Percentiles rank a stretch among this genome's conserved stretches.
phyloP scores from a whole-genome alignment of 2,888 invertebrate species.

The Sicus ferrugineus region DNA sequence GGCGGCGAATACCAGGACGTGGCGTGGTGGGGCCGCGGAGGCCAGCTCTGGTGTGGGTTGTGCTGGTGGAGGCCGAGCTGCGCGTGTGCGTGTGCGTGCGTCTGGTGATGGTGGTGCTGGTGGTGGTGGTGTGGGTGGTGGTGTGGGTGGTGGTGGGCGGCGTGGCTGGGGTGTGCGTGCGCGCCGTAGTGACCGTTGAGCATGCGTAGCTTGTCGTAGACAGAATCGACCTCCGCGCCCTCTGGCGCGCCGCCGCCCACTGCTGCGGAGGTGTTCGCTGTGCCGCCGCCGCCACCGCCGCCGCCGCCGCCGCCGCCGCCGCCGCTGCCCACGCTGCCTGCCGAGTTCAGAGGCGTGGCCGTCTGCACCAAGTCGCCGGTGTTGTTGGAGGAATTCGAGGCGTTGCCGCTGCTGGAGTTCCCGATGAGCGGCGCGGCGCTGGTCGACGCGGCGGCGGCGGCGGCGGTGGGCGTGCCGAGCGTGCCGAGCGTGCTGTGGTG shows the following conservation, averaged over 20 bases:
- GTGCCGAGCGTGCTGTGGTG: too few relatives aligned
- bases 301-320: slow-evolving; percentile 55
- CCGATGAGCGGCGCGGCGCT: neutral
- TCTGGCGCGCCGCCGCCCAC: slow-evolving; percentile 30
- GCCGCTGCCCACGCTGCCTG: slow-evolving; percentile 54
- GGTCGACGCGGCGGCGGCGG: neutral
- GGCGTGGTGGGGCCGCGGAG: slow-evolving; percentile 53
- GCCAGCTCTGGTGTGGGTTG: slow-evolving; percentile 50
- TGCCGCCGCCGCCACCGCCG: slow-evolving; percentile 49
- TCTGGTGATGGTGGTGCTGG: slow-evolving; percentile 31
- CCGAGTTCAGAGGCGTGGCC: slow-evolving; percentile 57
- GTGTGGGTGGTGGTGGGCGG: slow-evolving; percentile 43
- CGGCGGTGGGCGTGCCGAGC: neutral
- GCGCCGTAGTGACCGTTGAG: slow-evolving; percentile 49
- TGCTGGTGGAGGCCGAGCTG: slow-evolving; percentile 42
- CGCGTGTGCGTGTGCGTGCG: slow-evolving; percentile 24
- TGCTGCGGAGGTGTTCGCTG: slow-evolving; percentile 45
- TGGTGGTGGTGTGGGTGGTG: slow-evolving; percentile 44
- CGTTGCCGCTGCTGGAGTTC: slow-evolving; percentile 31
- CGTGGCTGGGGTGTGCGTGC: slow-evolving; percentile 42
- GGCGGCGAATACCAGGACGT: slow-evolving; percentile 61
- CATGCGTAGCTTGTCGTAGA: slow-evolving; percentile 61
- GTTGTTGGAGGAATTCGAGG: slow-evolving; percentile 16
- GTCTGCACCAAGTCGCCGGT: slow-evolving; percentile 48
- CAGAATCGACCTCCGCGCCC: slow-evolving; percentile 41